phyloP scores from a whole-genome alignment of 1,140 invertebrate species.

The Tribolium castaneum region DNA sequence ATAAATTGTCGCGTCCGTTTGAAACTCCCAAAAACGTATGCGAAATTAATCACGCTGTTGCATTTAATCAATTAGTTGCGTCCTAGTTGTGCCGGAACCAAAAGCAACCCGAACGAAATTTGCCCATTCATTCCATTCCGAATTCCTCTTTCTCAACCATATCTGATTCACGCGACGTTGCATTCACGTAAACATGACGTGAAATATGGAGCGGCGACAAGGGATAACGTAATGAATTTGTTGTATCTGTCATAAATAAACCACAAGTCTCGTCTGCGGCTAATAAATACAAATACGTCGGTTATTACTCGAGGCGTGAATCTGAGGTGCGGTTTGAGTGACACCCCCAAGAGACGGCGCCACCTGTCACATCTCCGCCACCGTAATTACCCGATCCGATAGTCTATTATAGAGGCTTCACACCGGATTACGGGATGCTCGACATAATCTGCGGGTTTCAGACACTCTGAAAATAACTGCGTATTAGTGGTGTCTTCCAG shows the following conservation, averaged over 20 bases:
- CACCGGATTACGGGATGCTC: background rate
- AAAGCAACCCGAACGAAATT: background rate
- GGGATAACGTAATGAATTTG: background rate
- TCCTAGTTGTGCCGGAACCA: background rate
- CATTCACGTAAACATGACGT: background rate
- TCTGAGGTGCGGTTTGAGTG: background rate
- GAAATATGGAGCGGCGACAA: background rate
- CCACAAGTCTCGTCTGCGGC: background rate
- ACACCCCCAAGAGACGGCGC: slow-evolving; percentile 1
- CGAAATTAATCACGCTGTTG: background rate
- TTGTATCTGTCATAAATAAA: background rate
- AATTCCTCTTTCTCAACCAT: background rate
- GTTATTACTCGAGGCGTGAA: slow-evolving; percentile 4
- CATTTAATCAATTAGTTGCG: background rate
- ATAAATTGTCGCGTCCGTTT: background rate
- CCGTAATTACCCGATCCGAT: background rate
- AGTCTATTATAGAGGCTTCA: background rate
- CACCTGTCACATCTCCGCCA: background rate
- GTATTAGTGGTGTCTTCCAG: background rate
- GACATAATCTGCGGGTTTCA: background rate
- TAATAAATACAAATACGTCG: background rate
- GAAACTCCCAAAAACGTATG: background rate
- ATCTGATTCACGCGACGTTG: background rate
- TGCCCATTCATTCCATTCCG: background rate
- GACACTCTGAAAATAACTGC: background rate